Percentiles rank a stretch among this genome's conserved stretches.
These are phyloP conservation scores for Vannuccia rotundouncinata DNA, from an alignment of 2,888 invertebrate species.

Conservation along the genomic window DNA sequence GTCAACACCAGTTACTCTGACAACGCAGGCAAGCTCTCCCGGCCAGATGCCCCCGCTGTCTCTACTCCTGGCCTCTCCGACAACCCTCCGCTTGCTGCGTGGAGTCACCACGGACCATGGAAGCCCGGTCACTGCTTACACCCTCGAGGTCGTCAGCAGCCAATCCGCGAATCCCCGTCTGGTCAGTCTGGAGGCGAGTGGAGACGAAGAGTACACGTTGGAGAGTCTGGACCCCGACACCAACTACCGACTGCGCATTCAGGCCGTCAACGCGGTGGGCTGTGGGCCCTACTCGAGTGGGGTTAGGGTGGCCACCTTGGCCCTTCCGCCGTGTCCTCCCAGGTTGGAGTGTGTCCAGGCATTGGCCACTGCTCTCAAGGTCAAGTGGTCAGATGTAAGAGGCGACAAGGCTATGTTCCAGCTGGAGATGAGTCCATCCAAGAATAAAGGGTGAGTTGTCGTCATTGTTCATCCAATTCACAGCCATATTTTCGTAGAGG, in stretches of 20 bases:
- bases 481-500: too few relatives aligned
- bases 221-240: constrained; percentile 71
- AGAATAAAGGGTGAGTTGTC: too few relatives aligned
- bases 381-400: constrained; percentile 74
- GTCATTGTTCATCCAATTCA: too few relatives aligned
- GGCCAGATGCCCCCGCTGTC: constrained; percentile 61
- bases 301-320: constrained; percentile 68
- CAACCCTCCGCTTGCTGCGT: constrained; percentile 64
- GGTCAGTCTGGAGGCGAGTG: not conserved
- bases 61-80: constrained; percentile 63
- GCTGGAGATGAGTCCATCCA: not conserved
- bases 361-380: constrained; percentile 68
- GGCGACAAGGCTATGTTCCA: constrained; percentile 53
- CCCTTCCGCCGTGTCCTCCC: constrained; percentile 76
- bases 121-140: constrained; percentile 68
- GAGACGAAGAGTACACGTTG: constrained; percentile 60
- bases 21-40: constrained; percentile 75
- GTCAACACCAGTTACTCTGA: constrained; percentile 64
- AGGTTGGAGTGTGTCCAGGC: constrained; percentile 66
- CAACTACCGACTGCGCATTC: constrained; percentile 71
- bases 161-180: not conserved
- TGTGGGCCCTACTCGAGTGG: constrained; percentile 69
- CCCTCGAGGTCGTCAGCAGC: constrained; percentile 63
- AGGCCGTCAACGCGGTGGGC: constrained; percentile 78
- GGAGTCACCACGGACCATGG: constrained; percentile 70